Evolutionary conservation across 2,888 invertebrate genomes (phyloP).

Genomic region (Ennomos erosarius): DNA sequence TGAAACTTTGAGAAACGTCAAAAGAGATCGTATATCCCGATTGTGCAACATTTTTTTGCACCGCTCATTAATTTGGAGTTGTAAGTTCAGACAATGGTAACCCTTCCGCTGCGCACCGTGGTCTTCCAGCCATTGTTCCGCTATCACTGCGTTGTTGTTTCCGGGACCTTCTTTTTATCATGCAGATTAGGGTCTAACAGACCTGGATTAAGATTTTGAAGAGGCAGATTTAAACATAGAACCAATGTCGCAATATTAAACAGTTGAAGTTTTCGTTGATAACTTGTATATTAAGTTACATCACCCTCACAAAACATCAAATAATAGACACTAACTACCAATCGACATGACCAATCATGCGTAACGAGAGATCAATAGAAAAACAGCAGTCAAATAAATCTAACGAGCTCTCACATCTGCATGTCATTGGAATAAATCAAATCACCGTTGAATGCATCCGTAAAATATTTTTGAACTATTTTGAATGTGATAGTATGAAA

Average conservation of each 20-base stretch:
- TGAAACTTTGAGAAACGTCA: slow-evolving; percentile 63
- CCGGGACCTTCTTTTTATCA: slow-evolving; percentile 80
- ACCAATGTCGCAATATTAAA: not conserved
- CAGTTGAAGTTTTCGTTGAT: not conserved
- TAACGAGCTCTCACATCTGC: slow-evolving; percentile 84
- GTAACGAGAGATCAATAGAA: slow-evolving; percentile 75
- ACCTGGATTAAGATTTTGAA: slow-evolving; percentile 66
- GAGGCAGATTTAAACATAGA: slow-evolving; percentile 16
- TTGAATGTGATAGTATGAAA: slow-evolving; percentile 73
- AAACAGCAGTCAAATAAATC: slow-evolving; percentile 84
- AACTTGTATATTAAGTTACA: slow-evolving; percentile 1
- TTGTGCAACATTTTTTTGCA: slow-evolving; percentile 81
- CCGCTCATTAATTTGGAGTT: slow-evolving; percentile 82
- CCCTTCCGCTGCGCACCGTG: slow-evolving; percentile 68
- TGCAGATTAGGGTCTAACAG: slow-evolving; percentile 80
- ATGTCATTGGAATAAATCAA: slow-evolving; percentile 85
- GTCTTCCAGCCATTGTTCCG: slow-evolving; percentile 68
- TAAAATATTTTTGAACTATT: slow-evolving; percentile 84
- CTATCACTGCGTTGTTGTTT: slow-evolving; percentile 76
- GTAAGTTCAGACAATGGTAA: slow-evolving; percentile 77
- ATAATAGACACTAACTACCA: slow-evolving; percentile 78
- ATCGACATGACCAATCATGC: slow-evolving; percentile 83
- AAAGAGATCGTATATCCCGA: slow-evolving; percentile 76
- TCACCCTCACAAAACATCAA: slow-evolving; percentile 58
- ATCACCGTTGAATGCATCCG: slow-evolving; percentile 83